These are phyloP conservation scores for Callimorpha dominula DNA, from an alignment of 2,888 invertebrate genomes.

Conservation along the genomic window DNA sequence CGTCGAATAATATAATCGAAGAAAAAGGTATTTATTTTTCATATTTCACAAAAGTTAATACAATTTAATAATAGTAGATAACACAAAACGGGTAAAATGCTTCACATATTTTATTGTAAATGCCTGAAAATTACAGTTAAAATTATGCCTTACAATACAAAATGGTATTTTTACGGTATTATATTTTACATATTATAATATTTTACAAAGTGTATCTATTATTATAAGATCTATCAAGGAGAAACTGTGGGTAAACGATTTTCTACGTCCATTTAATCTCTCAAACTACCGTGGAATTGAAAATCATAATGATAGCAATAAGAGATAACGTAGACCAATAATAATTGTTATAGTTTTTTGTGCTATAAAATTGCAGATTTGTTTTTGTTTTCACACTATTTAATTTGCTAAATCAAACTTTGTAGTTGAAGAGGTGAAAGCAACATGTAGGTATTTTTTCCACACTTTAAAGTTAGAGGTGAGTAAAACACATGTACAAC, in stretches of 20 bases:
- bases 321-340: neutral
- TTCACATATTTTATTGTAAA: too few species aligned
- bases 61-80: too few species aligned
- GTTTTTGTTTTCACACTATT: constrained; percentile 9
- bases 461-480: too few species aligned
- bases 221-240: constrained; percentile 5
- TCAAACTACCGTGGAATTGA: constrained; percentile 10
- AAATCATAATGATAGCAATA: constrained; percentile 4
- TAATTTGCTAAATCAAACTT: neutral
- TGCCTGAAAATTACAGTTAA: neutral
- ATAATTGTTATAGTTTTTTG: constrained; percentile 7
- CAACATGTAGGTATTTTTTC: too few species aligned
- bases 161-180: neutral
- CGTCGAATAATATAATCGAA: too few species aligned
- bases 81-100: too few species aligned
- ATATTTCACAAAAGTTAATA: too few species aligned
- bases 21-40: too few species aligned
- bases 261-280: neutral
- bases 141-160: neutral
- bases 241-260: constrained; percentile 7
- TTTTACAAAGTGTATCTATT: constrained; percentile 10
- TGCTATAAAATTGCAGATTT: constrained; percentile 25
- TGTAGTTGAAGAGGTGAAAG: too few species aligned
- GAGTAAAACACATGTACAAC: too few species aligned
- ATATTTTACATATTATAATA: neutral